A percentile compares a stretch with the other conserved stretches of the same genome.
Evolutionary conservation across 1,140 invertebrate species (phyloP).

Genomic region (Armadillidium nasatum): DNA sequence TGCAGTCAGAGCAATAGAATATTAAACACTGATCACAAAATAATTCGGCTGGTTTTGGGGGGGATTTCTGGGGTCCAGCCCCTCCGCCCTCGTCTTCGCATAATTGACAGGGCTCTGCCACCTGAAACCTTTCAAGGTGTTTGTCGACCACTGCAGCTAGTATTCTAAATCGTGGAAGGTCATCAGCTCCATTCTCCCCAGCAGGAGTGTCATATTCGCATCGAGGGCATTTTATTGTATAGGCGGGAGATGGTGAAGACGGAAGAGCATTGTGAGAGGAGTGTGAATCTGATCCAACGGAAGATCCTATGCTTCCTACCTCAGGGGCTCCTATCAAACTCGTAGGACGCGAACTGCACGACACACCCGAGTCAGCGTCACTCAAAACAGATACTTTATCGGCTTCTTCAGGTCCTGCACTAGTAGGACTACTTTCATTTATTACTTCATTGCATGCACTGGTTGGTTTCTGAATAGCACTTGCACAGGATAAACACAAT

Average conservation of each 20-base stretch:
- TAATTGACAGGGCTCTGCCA: slow-evolving; percentile 41
- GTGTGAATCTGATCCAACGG: slow-evolving; percentile 25
- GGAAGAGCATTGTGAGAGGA: not conserved
- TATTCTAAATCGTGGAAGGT: slow-evolving; percentile 34
- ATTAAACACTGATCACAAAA: slow-evolving; percentile 44
- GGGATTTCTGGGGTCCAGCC: slow-evolving; percentile 27
- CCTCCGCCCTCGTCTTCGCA: slow-evolving; percentile 33
- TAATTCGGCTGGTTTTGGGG: slow-evolving; percentile 37
- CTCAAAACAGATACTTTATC: slow-evolving; percentile 44
- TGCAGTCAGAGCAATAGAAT: slow-evolving; percentile 40
- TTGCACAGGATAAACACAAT: slow-evolving; percentile 41
- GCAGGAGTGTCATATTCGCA: slow-evolving; percentile 33
- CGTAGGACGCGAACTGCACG: slow-evolving; percentile 40
- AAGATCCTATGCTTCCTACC: slow-evolving; percentile 24
- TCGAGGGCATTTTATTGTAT: slow-evolving; percentile 37
- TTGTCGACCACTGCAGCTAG: slow-evolving; percentile 42
- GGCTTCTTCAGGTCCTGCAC: slow-evolving; percentile 32
- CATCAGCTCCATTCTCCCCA: slow-evolving; percentile 36
- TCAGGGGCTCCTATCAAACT: slow-evolving; percentile 37
- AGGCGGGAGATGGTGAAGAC: slow-evolving; percentile 33
- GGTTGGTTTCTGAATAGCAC: slow-evolving; percentile 36
- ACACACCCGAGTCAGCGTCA: slow-evolving; percentile 42
- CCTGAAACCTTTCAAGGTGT: slow-evolving; percentile 36
- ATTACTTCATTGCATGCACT: slow-evolving; percentile 28
- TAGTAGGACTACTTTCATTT: slow-evolving; percentile 1